Evolutionary conservation across 2,113 vertebrate genomes (phyloP).

Genomic region (Corydoras sp.): DNA sequence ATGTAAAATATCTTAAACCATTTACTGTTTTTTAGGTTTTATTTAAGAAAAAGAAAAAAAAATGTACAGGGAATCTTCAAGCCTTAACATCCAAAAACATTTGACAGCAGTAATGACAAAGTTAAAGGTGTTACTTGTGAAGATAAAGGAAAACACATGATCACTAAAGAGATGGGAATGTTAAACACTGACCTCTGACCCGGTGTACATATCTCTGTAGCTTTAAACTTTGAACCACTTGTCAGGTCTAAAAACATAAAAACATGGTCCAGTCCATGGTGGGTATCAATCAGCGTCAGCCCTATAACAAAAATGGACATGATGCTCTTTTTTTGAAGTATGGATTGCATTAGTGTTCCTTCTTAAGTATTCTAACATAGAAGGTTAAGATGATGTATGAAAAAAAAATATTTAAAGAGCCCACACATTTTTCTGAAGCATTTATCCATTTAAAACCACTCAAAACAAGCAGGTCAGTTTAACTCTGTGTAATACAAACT

Average conservation of each 20-base stretch:
- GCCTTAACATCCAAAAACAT: neutral
- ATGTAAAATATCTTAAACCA: no score
- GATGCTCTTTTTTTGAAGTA: neutral
- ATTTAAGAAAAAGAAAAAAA: no score
- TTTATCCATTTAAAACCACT: no score
- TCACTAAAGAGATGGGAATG: constrained; percentile 25
- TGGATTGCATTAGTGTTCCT: neutral
- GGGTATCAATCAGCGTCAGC: neutral
- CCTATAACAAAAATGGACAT: neutral
- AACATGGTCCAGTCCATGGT: constrained; percentile 13
- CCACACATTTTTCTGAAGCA: no score
- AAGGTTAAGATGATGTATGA: neutral
- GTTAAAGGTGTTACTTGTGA: neutral
- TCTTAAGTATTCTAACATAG: neutral
- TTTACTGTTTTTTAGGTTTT: no score
- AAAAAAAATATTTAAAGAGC: neutral
- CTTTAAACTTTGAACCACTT: constrained; percentile 32
- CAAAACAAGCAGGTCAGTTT: no score
- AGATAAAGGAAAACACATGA: constrained; percentile 28
- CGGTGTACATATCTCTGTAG: constrained; percentile 29
- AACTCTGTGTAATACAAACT: no score
- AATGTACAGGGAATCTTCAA: neutral
- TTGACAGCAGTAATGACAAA: neutral
- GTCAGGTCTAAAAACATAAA: constrained; percentile 22
- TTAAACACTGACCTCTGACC: constrained; percentile 21